phyloP scores from a whole-genome alignment of 2,888 invertebrate species.

The Platypus cylindrus region DNA sequence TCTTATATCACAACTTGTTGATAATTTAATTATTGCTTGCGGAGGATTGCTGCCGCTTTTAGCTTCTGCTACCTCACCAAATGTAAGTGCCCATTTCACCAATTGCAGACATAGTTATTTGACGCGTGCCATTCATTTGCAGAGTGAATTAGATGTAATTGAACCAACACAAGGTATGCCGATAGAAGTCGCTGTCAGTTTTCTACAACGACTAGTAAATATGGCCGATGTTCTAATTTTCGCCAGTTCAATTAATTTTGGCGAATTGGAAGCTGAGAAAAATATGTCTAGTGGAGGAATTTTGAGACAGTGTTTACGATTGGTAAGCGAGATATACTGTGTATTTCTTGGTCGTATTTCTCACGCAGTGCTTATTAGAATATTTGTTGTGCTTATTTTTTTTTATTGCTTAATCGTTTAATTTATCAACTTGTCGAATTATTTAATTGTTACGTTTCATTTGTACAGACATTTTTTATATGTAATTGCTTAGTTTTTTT shows the following conservation, averaged over 20 bases:
- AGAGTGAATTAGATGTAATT: conserved; percentile 97
- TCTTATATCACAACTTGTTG: conserved; percentile 95
- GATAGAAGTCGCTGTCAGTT: conserved; percentile 93
- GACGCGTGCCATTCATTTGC: conserved; percentile 19
- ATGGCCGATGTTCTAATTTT: conserved; percentile 98
- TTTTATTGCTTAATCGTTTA: too few species aligned
- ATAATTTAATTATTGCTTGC: conserved; percentile 97
- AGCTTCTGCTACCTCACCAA: conserved; percentile 96
- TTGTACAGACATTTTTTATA: too few species aligned
- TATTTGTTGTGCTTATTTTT: too few species aligned
- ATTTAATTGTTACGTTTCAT: too few species aligned
- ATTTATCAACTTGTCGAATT: too few species aligned
- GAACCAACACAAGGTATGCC: conserved; percentile 99
- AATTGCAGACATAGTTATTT: conserved; percentile 1
- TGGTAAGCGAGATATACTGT: conserved; percentile 51
- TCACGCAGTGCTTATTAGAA: neutral
- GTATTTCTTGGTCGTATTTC: neutral
- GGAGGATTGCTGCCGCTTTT: conserved; percentile 91
- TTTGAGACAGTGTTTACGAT: conserved; percentile 84
- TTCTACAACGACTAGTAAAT: conserved; percentile 94
- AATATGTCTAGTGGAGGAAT: conserved; percentile 99
- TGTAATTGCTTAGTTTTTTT: too few species aligned
- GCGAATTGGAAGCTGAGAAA: conserved; percentile 96
- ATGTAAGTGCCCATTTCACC: conserved; percentile 51
- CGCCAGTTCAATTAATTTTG: conserved; percentile 94